Evolutionary conservation across 1,140 invertebrate species (phyloP), one percentile per base, ranked within the genome.

Genomic region (Elymnias hypermnestra): DNA sequence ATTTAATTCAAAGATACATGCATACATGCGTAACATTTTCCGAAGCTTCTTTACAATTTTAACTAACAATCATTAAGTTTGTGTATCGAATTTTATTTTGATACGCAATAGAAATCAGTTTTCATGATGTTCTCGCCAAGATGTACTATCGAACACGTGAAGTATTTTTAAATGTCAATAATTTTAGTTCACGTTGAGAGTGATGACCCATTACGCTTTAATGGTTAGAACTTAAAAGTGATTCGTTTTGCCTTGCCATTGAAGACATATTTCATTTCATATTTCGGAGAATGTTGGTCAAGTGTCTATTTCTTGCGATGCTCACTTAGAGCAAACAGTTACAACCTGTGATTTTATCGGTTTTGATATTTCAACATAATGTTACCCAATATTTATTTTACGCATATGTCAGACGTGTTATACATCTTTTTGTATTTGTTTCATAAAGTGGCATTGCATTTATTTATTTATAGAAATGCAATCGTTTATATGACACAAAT

Each of bases 211-310:
- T 44, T 36, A 44, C 42, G 31, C 9, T 13, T 37, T 43, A 18
- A 36, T 36, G 31, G 39, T n/a, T n/a, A n/a, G n/a, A n/a, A n/a
- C n/a, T 37, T 29, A 29, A 26, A 26, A 44, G 42, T 25, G 15
- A 23, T 44, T 36, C 9, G 12, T 44, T 36, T 25, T 17, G 31
- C 12, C 29, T 43, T 12, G 26, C 18, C 31, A 36, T 50, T 49
- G 15, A 39, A 33, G 15, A 21, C 33, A 47, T 36, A 48, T 26
- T 21, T 38, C 17, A 48, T 42, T 50, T 50, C 31, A 50, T 41
- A 41, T 43, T 51, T 44, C 9, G 25, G 52, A 51, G 25, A 51
- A 65, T 58, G 46, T 61, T 62, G 62, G 53, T 56, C 55, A 65
- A 58, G 57, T 38, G 51, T 48, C 50, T 38, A 56, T 45, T 55